Percentiles rank a stretch among this genome's conserved stretches.
These are phyloP conservation scores for Crenichthys baileyi DNA, from an alignment of 2,797 vertebrate species.

Conservation along the genomic window DNA sequence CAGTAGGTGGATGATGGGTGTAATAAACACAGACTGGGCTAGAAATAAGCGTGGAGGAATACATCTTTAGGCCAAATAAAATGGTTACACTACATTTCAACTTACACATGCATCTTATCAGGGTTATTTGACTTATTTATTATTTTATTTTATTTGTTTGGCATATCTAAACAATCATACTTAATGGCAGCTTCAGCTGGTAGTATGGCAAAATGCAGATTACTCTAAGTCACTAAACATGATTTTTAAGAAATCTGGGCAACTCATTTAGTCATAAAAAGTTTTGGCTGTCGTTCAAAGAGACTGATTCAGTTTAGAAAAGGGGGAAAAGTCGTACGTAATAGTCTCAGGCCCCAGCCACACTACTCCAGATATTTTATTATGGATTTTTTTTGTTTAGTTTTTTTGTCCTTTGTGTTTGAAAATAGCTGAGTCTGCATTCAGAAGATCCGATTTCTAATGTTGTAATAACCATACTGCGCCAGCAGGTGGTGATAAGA, in stretches of 20 bases:
- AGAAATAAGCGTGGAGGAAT: slow-evolving; percentile 38
- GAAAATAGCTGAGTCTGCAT: not conserved
- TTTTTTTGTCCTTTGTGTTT: not conserved
- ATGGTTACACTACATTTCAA: slow-evolving; percentile 55
- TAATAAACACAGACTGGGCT: slow-evolving; percentile 46
- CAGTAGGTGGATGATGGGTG: slow-evolving; percentile 46
- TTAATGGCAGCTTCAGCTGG: slow-evolving; percentile 63
- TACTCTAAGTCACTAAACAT: slow-evolving; percentile 18
- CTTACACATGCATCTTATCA: slow-evolving; percentile 69
- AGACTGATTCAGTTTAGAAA: slow-evolving; percentile 32
- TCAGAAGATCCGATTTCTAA: not conserved
- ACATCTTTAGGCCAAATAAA: slow-evolving; percentile 53
- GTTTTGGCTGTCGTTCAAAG: slow-evolving; percentile 28
- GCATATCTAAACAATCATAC: slow-evolving; percentile 49
- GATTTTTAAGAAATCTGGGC: slow-evolving; percentile 31
- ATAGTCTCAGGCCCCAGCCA: not conserved
- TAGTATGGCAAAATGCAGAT: slow-evolving; percentile 46
- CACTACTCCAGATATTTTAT: not conserved
- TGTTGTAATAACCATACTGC: not conserved
- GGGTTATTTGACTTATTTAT: slow-evolving; percentile 50
- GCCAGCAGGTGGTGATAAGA: not conserved
- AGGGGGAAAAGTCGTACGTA: slow-evolving; percentile 3
- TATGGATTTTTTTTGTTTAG: not conserved
- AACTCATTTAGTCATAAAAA: slow-evolving; percentile 15
- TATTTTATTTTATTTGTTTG: slow-evolving; percentile 53